Base-by-base conservation (phyloP, 2,888 invertebrate species). In the Oligia strigilis region DNA sequence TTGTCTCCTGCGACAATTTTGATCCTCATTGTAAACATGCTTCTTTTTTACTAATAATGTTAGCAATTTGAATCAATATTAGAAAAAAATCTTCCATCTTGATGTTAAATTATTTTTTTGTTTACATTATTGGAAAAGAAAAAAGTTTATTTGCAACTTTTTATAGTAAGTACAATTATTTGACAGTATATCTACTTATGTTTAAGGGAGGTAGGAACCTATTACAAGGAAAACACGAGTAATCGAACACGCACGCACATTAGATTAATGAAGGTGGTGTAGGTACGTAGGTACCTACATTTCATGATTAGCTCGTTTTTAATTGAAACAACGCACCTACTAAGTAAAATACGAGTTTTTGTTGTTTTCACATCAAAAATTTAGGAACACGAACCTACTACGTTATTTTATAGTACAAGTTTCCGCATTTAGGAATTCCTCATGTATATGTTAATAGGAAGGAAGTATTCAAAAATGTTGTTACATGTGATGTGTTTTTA, bases 1-100 rank as follows among this genome's bases (percentile, higher is more conserved):
- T 90, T 96, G 96, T 86, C 92, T 94, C 64, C 92, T 96, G 70
- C 84, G 89, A 79, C 80, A 82, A 81, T 73, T 74, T 46, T 72
- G 67, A 72, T 81, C 82, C 29, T 40, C 65, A 71, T 66, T 70
- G 72, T 81, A 76, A 75, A 78, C 5, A 70, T 43, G 14, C 8
- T 65, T 69, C 36, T 72, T 64, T 64, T 49, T 70, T 60, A 5
- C 23, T 14, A n/a, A 46, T 67, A 73, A 70, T 72, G 43, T 62
- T 14, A 55, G 9, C 40, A 40, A n/a, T 55, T 70, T 23, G 3
- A 58, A 72, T 52, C 5, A 19, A 72, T 55, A 49, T 49, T 49
- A 13, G 11, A 49, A 49, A 49, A 46, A 49, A 13, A 49, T 49
- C 49, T 49, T n/a, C 40, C 14, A 55, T 69, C 1, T 52, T 77